phyloP scores from a whole-genome alignment of 1,140 invertebrate species.

The Tetraneura akinire region DNA sequence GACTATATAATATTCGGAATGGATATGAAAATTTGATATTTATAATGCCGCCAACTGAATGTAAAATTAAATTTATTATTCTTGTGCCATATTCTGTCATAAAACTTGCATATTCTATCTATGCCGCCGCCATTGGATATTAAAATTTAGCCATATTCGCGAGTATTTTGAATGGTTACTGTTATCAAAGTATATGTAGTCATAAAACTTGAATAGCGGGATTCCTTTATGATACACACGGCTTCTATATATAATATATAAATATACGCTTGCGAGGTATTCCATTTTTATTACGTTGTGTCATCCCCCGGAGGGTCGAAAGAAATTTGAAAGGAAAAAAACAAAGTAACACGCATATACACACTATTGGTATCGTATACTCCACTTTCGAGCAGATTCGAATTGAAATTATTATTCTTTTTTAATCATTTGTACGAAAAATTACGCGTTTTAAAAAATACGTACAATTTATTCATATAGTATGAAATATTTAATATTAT shows the following conservation, averaged over 20 bases:
- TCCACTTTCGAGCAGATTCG: neutral
- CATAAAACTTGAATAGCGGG: slow-evolving; percentile 46
- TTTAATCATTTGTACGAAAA: no score
- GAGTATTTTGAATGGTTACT: slow-evolving; percentile 39
- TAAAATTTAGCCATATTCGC: slow-evolving; percentile 46
- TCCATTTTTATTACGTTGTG: slow-evolving; percentile 39
- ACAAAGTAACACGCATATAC: neutral
- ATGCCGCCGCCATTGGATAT: slow-evolving; percentile 21
- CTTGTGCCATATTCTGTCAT: slow-evolving; percentile 20
- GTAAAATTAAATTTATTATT: slow-evolving; percentile 43
- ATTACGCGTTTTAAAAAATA: no score
- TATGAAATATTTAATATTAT: no score
- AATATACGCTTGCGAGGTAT: slow-evolving; percentile 31
- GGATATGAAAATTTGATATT: slow-evolving; percentile 31
- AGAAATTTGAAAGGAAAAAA: slow-evolving; percentile 33
- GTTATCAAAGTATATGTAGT: slow-evolving; percentile 43
- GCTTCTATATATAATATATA: neutral
- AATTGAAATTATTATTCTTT: no score
- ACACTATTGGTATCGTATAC: neutral
- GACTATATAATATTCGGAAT: no score
- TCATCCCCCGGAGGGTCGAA: slow-evolving; percentile 7
- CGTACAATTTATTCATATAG: no score
- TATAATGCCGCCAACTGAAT: slow-evolving; percentile 9
- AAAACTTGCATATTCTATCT: slow-evolving; percentile 6
- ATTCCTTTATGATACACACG: slow-evolving; percentile 36